Evolutionary conservation across 2,113 vertebrate genomes (phyloP).

Genomic region (Sinocyclocheilus rhinocerous): DNA sequence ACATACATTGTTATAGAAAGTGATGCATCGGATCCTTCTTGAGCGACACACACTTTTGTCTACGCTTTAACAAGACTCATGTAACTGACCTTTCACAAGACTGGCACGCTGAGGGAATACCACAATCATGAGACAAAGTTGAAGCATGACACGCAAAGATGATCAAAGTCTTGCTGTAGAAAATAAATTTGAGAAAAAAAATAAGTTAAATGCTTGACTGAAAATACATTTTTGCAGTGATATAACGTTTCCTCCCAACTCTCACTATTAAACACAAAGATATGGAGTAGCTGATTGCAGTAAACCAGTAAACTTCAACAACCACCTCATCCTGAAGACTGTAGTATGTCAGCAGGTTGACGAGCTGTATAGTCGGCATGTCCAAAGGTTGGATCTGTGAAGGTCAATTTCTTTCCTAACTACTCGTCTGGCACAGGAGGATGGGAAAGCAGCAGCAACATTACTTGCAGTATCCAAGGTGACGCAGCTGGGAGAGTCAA

Average conservation of each 20-base stretch:
- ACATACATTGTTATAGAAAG: conserved; percentile 31
- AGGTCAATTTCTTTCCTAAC: conserved; percentile 52
- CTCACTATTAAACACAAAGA: neutral
- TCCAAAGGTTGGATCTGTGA: conserved; percentile 35
- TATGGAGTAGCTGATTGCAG: neutral
- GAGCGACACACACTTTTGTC: neutral
- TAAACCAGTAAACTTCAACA: conserved; percentile 11
- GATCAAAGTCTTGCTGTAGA: neutral
- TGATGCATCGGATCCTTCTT: conserved; percentile 15
- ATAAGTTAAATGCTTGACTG: too few relatives aligned
- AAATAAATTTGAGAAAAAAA: neutral
- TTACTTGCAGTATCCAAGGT: conserved; percentile 67
- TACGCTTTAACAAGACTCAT: neutral
- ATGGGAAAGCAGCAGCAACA: conserved; percentile 53
- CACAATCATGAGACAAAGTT: neutral
- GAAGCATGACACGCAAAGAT: neutral
- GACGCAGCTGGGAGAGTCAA: conserved; percentile 64
- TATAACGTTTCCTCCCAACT: neutral
- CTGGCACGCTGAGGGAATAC: neutral
- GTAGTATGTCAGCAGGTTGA: neutral
- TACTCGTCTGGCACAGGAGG: conserved; percentile 51
- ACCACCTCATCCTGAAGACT: conserved; percentile 15
- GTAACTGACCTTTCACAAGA: neutral
- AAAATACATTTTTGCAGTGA: too few relatives aligned
- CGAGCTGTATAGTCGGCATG: neutral